phyloP scores from a whole-genome alignment of 1,140 invertebrate genomes.

The Drosophila busckii region DNA sequence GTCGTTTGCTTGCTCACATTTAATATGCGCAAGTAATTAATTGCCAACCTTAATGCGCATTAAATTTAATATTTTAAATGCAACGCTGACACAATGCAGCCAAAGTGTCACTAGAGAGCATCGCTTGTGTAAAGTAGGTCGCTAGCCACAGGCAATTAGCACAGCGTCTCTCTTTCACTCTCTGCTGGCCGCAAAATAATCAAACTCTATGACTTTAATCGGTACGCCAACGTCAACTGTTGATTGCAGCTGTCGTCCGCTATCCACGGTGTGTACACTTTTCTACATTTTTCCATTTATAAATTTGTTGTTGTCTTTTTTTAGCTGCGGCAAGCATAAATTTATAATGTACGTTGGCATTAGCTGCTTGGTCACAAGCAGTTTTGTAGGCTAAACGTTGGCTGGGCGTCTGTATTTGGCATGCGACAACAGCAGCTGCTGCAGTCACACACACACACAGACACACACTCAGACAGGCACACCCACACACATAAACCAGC shows the following conservation, averaged over 20 bases:
- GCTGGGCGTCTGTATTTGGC: not conserved
- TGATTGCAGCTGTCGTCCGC: too few species aligned
- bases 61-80: constrained; percentile 53
- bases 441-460: not conserved
- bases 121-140: too few species aligned
- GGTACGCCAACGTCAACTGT: too few species aligned
- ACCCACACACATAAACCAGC: constrained; percentile 14
- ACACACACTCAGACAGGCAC: too few species aligned
- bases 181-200: too few species aligned
- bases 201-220: too few species aligned
- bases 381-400: constrained; percentile 32
- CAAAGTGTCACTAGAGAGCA: too few species aligned
- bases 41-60: constrained; percentile 57
- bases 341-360: constrained; percentile 36
- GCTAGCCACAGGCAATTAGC: too few species aligned
- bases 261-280: not conserved
- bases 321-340: constrained; percentile 25
- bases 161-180: too few species aligned
- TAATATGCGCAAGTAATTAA: constrained; percentile 73
- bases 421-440: not conserved
- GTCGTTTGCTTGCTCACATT: too few species aligned
- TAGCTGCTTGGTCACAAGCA: constrained; percentile 26
- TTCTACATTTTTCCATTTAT: not conserved
- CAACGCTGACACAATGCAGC: constrained; percentile 18
- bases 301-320: too few species aligned